A percentile compares a stretch with the other conserved stretches of the same genome.
These are phyloP conservation scores for Falco peregrinus DNA, from an alignment of 2,797 vertebrate genomes.

Conservation along the genomic window DNA sequence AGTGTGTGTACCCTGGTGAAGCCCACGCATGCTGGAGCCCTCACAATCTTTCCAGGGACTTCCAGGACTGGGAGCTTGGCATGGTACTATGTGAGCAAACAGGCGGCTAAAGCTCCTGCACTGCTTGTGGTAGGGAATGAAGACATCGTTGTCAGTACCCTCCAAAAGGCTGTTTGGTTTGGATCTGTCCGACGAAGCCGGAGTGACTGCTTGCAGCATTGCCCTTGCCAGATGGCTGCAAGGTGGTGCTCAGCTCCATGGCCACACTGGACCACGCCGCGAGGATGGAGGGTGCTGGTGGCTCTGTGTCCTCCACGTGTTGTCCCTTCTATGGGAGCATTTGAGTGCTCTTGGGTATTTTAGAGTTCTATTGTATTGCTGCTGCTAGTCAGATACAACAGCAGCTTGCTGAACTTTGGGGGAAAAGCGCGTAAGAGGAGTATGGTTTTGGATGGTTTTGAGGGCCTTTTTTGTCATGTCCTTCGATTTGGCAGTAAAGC, in stretches of 20 bases:
- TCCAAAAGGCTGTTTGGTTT: slow-evolving; percentile 24
- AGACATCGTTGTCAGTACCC: slow-evolving; percentile 32
- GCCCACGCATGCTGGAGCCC: neutral
- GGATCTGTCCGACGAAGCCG: neutral
- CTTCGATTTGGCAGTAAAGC: neutral
- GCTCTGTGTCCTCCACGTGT: rapidly evolving
- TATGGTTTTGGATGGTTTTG: neutral
- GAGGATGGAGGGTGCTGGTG: neutral
- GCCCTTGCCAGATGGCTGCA: neutral
- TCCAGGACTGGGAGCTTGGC: slow-evolving; percentile 9
- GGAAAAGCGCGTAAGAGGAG: rapidly evolving
- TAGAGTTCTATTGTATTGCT: neutral
- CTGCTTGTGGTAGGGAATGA: neutral
- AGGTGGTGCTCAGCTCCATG: rapidly evolving
- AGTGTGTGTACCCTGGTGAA: rapidly evolving
- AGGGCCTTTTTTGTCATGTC: neutral
- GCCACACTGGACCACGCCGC: rapidly evolving
- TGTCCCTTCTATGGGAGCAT: neutral
- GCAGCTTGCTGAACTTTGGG: neutral
- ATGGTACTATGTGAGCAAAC: neutral
- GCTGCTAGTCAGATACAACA: neutral
- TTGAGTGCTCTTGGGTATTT: neutral
- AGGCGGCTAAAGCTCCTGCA: neutral
- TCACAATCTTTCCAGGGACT: neutral
- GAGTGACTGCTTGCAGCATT: rapidly evolving